Evolutionary conservation across 2,113 vertebrate species (phyloP).

Genomic region (Camelus bactrianus): DNA sequence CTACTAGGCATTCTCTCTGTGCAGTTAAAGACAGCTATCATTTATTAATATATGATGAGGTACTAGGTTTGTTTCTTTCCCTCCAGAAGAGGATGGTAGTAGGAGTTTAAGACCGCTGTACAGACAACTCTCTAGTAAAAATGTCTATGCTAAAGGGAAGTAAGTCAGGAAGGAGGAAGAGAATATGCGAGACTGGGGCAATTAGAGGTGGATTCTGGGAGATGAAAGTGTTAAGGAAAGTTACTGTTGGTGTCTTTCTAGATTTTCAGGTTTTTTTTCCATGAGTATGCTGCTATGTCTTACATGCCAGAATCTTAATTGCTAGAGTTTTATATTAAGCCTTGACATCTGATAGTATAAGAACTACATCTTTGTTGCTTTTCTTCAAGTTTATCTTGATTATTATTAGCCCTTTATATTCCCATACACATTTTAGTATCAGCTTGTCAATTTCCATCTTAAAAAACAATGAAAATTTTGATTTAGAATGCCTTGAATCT

Average conservation of each 20-base stretch:
- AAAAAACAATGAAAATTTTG: conserved; percentile 7
- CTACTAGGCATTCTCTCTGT: neutral
- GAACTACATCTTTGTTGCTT: neutral
- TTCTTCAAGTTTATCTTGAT: neutral
- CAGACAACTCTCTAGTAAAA: neutral
- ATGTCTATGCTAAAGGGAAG: neutral
- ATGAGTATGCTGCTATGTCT: neutral
- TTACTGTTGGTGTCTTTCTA: neutral
- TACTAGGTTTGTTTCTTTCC: neutral
- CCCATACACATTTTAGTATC: neutral
- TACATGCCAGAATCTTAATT: conserved; percentile 7
- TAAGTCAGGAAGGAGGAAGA: neutral
- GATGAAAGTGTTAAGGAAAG: neutral
- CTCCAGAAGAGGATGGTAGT: neutral
- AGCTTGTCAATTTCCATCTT: conserved; percentile 15
- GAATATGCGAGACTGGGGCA: neutral
- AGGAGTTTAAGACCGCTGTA: neutral
- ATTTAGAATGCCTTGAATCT: conserved; percentile 38
- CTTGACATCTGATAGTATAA: neutral
- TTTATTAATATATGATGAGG: neutral
- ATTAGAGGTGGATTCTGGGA: neutral
- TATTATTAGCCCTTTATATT: neutral
- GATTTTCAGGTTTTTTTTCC: neutral
- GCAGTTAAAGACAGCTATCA: neutral
- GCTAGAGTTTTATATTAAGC: neutral